phyloP scores from a whole-genome alignment of 2,888 invertebrate genomes.

The Actias luna region DNA sequence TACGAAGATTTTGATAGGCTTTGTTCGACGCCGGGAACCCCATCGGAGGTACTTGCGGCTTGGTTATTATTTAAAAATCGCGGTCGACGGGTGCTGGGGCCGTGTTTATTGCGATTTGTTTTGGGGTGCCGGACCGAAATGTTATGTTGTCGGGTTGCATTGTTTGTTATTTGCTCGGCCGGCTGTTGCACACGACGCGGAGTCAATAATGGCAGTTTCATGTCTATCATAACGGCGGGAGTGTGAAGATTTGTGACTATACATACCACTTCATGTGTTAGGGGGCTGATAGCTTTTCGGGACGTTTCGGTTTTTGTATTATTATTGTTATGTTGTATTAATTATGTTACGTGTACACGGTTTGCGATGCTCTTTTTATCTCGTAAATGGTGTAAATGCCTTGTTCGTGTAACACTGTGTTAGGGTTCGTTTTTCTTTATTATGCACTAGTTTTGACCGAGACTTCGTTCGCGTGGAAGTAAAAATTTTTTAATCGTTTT shows the following conservation, averaged over 20 bases:
- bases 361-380: background rate
- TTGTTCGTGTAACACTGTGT: background rate
- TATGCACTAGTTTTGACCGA: background rate
- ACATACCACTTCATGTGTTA: background rate
- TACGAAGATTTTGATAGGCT: conserved; percentile 63
- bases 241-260: conserved; percentile 8
- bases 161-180: conserved; percentile 14
- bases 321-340: background rate
- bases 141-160: background rate
- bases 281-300: background rate
- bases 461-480: no score
- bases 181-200: conserved; percentile 5
- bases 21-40: conserved; percentile 36
- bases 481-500: no score
- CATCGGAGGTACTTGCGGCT: conserved; percentile 38
- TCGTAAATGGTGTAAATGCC: background rate
- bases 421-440: background rate
- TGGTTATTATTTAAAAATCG: conserved; percentile 32
- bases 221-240: conserved; percentile 6
- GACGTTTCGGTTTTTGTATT: background rate
- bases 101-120: conserved; percentile 62
- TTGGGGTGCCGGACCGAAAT: conserved; percentile 51
- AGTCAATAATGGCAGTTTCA: conserved; percentile 8
- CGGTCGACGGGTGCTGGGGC: conserved; percentile 29
- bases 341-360: background rate